Conservation (phyloP, 2,113 vertebrate species). For the Pleuronectes platessa region DNA sequence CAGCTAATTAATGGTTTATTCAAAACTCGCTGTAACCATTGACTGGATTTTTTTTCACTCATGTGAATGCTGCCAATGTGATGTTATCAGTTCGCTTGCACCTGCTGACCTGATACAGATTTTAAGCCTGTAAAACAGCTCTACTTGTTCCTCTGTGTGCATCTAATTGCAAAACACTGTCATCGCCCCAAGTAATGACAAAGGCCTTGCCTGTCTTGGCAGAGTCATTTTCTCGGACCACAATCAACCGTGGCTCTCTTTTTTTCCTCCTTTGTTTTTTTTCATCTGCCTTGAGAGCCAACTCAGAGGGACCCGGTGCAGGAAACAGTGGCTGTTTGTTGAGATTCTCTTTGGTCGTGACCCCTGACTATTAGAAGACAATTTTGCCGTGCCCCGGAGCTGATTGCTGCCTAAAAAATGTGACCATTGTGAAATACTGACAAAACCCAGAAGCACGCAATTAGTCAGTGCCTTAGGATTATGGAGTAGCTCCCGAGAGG, state of each 20-base stretch:
- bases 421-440: constrained; percentile 61
- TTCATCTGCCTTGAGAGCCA: constrained; percentile 25
- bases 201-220: constrained; percentile 28
- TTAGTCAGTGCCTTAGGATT: constrained; percentile 74
- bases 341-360: constrained; percentile 40
- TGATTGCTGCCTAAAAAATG: constrained; percentile 61
- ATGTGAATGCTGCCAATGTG: constrained; percentile 7
- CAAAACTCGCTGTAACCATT: constrained; percentile 3
- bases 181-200: constrained; percentile 18
- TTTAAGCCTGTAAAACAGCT: constrained; percentile 31
- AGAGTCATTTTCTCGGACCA: constrained; percentile 34
- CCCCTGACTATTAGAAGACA: constrained; percentile 54
- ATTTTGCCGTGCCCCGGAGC: constrained; percentile 57
- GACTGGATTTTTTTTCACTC: constrained; percentile 15
- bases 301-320: constrained; percentile 25
- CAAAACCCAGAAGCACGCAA: constrained; percentile 68
- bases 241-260: constrained; percentile 20
- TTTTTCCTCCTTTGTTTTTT: constrained; percentile 8
- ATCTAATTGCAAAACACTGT: constrained; percentile 28
- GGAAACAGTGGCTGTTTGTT: constrained; percentile 58
- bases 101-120: constrained; percentile 35
- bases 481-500: constrained; percentile 70
- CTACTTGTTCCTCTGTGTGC: constrained; percentile 9
- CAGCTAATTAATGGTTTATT: constrained; percentile 31
- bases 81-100: constrained; percentile 19